Evolutionary conservation across 2,797 vertebrate species (phyloP).

Genomic region (Neomorphus geoffroyi): DNA sequence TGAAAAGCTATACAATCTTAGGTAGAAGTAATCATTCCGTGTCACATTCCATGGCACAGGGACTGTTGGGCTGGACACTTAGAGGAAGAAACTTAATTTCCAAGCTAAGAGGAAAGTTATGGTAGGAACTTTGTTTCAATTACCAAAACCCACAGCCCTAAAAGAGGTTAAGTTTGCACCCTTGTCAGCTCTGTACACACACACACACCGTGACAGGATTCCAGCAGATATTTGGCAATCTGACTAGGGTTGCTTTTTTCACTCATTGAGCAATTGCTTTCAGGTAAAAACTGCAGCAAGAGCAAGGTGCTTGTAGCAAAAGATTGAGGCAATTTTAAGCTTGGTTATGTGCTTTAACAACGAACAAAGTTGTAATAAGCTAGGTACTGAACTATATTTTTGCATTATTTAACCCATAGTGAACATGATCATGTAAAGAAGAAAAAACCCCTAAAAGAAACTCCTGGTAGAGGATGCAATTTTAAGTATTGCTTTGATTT

Average conservation of each 20-base stretch:
- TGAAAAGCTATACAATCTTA: neutral
- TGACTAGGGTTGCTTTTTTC: neutral
- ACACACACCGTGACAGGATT: rapidly evolving
- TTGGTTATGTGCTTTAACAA: neutral
- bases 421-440: neutral
- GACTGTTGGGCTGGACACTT: neutral
- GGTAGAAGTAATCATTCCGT: neutral
- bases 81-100: neutral
- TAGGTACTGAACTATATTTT: neutral
- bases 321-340: neutral
- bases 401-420: neutral
- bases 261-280: neutral
- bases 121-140: neutral
- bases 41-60: neutral
- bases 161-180: neutral
- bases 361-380: neutral
- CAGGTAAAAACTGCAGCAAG: neutral
- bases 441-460: neutral
- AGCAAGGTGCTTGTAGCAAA: neutral
- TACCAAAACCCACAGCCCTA: neutral
- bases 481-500: neutral
- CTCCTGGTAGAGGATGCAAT: neutral
- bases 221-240: neutral
- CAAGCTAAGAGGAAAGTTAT: neutral
- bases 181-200: neutral